Conservation (phyloP, 1,140 invertebrate species). For the Amyelois transitella region DNA sequence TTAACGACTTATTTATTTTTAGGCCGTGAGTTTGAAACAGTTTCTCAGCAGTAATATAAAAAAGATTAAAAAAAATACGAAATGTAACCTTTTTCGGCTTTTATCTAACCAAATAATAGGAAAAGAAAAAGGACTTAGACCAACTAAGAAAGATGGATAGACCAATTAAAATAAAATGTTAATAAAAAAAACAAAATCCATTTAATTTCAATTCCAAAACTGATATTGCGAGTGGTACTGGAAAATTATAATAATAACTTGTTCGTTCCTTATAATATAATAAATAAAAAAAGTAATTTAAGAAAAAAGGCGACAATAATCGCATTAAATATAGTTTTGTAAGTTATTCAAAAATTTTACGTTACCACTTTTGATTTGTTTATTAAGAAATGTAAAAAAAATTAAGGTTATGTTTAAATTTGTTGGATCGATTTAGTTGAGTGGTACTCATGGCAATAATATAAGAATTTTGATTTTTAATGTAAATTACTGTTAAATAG, state of each 20-base stretch:
- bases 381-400: background rate
- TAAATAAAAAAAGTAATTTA: background rate
- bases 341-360: conserved; percentile 31
- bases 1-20: too few relatives aligned
- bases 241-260: background rate
- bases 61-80: too few relatives aligned
- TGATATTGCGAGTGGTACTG: background rate
- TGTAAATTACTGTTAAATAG: too few relatives aligned
- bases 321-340: conserved; percentile 13
- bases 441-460: background rate
- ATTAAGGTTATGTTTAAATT: background rate
- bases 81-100: too few relatives aligned
- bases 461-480: background rate
- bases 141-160: too few relatives aligned
- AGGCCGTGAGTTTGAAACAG: too few relatives aligned
- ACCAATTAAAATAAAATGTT: background rate
- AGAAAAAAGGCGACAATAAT: conserved; percentile 36
- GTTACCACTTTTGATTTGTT: conserved; percentile 35
- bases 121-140: too few relatives aligned
- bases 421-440: background rate
- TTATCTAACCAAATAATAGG: too few relatives aligned
- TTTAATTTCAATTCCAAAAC: background rate
- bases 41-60: too few relatives aligned
- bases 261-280: conserved; percentile 1
- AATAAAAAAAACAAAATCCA: background rate